phyloP scores from a whole-genome alignment of 2,113 vertebrate genomes.

The Isichthys henryi region DNA sequence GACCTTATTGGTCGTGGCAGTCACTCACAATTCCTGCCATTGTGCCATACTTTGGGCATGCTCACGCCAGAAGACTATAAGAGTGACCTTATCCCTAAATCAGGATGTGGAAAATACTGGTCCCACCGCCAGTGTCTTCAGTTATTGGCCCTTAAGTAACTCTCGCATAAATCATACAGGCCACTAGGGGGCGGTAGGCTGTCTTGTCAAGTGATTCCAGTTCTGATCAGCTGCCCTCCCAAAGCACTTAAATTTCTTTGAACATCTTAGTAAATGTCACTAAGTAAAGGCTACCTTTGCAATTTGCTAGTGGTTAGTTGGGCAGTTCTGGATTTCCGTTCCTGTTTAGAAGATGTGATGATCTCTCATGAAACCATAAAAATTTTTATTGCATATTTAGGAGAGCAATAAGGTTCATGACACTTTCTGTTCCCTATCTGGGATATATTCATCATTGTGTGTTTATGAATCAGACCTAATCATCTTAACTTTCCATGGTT shows the following conservation, averaged over 20 bases:
- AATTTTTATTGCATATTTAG: neutral
- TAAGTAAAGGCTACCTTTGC: neutral
- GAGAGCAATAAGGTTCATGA: neutral
- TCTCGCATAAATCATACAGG: neutral
- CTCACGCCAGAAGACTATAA: neutral
- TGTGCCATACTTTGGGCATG: neutral
- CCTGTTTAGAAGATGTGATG: neutral
- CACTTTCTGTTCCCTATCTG: conserved; percentile 2
- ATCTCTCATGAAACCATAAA: neutral
- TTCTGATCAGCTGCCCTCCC: neutral
- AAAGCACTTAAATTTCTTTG: neutral
- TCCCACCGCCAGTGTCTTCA: neutral
- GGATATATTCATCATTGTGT: neutral
- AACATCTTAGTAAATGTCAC: neutral
- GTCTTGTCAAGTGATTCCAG: neutral
- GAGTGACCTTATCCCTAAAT: neutral
- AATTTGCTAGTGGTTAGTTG: neutral
- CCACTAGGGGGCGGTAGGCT: neutral
- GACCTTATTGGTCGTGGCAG: neutral
- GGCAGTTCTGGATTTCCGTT: neutral
- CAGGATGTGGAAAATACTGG: neutral
- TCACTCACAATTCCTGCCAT: neutral
- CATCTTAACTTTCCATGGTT: conserved; percentile 23
- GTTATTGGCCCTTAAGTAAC: neutral
- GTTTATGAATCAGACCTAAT: conserved; percentile 40